phyloP scores from a whole-genome alignment of 2,888 invertebrate genomes.

The Mantis religiosa region DNA sequence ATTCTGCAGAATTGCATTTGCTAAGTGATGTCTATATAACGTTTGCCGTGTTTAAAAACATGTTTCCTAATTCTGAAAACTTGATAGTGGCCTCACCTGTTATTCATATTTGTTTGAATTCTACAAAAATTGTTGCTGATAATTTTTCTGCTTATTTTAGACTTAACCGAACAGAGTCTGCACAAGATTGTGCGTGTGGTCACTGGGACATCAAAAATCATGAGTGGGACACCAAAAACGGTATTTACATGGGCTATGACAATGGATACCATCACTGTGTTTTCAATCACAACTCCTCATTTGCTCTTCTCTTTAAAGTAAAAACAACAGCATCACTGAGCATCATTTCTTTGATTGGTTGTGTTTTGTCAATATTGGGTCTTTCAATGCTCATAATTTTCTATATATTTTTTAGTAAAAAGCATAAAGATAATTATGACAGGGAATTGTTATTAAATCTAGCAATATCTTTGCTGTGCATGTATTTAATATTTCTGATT shows the following conservation, averaged over 20 bases:
- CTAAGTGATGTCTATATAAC: neutral
- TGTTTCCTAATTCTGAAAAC: neutral
- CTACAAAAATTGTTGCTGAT: neutral
- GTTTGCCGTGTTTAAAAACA: neutral
- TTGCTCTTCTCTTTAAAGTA: neutral
- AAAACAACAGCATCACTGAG: neutral
- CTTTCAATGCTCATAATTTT: neutral
- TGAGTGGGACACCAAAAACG: neutral
- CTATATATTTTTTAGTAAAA: neutral
- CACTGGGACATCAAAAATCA: neutral
- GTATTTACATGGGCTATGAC: neutral
- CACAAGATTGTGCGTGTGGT: neutral
- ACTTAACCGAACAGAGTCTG: neutral
- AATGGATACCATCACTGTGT: neutral
- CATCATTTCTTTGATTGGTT: neutral
- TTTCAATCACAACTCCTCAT: neutral
- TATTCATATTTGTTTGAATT: neutral
- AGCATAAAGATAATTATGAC: neutral
- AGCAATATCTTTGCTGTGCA: neutral
- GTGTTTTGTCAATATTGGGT: neutral
- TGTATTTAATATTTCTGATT: neutral
- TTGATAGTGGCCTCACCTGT: neutral
- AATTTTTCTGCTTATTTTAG: neutral
- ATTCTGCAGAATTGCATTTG: neutral
- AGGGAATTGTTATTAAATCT: neutral